A percentile compares a stretch with the other conserved stretches of the same genome.
Evolutionary conservation across 1,140 invertebrate genomes (phyloP).

Genomic region (Drosophila tsacasi): DNA sequence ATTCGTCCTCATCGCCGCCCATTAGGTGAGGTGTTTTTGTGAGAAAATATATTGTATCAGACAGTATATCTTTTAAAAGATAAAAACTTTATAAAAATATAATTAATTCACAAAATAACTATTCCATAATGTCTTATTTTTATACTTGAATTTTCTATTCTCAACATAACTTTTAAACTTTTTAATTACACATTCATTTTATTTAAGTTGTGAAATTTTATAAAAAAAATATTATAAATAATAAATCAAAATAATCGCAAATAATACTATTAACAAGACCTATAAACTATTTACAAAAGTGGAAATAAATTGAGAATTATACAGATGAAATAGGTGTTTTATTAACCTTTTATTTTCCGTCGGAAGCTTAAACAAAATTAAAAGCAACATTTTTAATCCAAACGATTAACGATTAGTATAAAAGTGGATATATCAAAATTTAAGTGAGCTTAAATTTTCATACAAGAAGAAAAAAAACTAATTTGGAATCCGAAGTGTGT

Average conservation of each 20-base stretch:
- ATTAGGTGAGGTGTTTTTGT: conserved; percentile 78
- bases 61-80: background rate
- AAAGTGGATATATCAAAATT: background rate
- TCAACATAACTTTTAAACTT: background rate
- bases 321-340: background rate
- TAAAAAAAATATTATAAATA: background rate
- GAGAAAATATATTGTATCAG: background rate
- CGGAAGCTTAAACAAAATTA: conserved; percentile 2
- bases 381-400: background rate
- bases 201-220: no score
- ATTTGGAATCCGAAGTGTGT: no score
- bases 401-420: background rate
- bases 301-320: background rate
- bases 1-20: conserved; percentile 87
- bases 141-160: background rate
- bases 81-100: background rate
- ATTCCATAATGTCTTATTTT: background rate
- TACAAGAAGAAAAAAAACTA: no score
- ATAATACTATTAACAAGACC: background rate
- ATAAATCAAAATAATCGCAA: background rate
- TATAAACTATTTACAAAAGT: no score
- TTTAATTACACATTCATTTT: background rate
- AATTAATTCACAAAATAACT: background rate
- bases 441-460: background rate
- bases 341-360: conserved; percentile 2